phyloP scores from a whole-genome alignment of 2,888 invertebrate genomes.

The Dermolepida albohirtum region DNA sequence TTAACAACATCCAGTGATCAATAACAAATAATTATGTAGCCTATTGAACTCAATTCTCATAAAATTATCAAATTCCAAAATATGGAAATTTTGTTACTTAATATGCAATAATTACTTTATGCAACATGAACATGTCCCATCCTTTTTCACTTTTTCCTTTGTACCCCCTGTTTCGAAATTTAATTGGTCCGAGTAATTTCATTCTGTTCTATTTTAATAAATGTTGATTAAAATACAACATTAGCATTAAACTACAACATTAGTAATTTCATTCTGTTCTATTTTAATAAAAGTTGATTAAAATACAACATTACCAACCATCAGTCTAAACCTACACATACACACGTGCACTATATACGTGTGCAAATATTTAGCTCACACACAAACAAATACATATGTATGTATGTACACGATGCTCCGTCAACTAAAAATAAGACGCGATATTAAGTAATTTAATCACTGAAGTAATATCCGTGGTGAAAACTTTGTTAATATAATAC shows the following conservation, averaged over 20 bases:
- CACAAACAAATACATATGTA: not conserved
- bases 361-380: not conserved
- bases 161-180: not conserved
- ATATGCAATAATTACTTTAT: not conserved
- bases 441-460: slow-evolving; percentile 21
- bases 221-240: slow-evolving; percentile 19
- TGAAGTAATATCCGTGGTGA: slow-evolving; percentile 13
- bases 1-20: no score
- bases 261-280: no score
- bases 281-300: slow-evolving; percentile 11
- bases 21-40: no score
- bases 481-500: not conserved
- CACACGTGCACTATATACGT: slow-evolving; percentile 8
- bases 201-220: slow-evolving; percentile 13
- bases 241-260: no score
- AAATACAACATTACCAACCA: slow-evolving; percentile 18
- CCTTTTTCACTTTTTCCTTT: not conserved
- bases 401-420: no score
- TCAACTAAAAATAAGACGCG: not conserved
- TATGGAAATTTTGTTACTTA: no score
- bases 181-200: slow-evolving; percentile 19
- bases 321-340: slow-evolving; percentile 13
- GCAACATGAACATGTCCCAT: not conserved
- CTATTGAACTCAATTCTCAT: no score
- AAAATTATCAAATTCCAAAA: no score